phyloP scores from a whole-genome alignment of 2,888 invertebrate genomes.

The Barypeithes pellucidus region DNA sequence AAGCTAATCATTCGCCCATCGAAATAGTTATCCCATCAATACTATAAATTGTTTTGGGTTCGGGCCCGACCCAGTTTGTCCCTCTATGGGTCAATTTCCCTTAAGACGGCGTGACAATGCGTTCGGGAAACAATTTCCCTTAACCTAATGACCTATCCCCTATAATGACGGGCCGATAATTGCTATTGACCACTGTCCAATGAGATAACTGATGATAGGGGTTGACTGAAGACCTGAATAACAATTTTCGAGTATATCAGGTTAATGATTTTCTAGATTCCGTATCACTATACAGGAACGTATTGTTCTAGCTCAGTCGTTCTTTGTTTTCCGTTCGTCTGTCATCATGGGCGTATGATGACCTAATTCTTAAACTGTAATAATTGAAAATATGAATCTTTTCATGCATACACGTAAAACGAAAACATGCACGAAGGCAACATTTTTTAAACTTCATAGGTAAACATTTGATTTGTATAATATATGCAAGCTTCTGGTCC shows the following conservation, averaged over 20 bases:
- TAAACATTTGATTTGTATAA: no score
- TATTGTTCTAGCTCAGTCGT: no score
- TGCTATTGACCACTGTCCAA: not conserved
- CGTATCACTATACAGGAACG: no score
- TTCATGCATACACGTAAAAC: no score
- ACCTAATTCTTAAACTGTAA: no score
- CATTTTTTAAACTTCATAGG: no score
- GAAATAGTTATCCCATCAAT: conserved; percentile 3
- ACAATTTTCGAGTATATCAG: not conserved
- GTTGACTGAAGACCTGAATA: not conserved
- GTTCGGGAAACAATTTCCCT: conserved; percentile 39
- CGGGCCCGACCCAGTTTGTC: conserved; percentile 10
- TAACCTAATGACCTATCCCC: conserved; percentile 27
- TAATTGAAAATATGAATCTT: no score
- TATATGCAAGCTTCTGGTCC: no score
- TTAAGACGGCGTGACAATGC: conserved; percentile 24
- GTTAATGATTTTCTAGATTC: no score
- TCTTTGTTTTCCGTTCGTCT: no score
- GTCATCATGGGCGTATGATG: no score
- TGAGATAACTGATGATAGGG: not conserved
- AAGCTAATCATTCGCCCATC: not conserved
- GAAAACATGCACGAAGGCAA: no score
- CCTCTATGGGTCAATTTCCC: conserved; percentile 28
- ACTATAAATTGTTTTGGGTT: conserved; percentile 11
- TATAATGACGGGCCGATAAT: conserved; percentile 15